Evolutionary conservation across 2,888 invertebrate species (phyloP), one percentile per base, ranked within the genome.

Genomic region (Alloscopus bannaensis): DNA sequence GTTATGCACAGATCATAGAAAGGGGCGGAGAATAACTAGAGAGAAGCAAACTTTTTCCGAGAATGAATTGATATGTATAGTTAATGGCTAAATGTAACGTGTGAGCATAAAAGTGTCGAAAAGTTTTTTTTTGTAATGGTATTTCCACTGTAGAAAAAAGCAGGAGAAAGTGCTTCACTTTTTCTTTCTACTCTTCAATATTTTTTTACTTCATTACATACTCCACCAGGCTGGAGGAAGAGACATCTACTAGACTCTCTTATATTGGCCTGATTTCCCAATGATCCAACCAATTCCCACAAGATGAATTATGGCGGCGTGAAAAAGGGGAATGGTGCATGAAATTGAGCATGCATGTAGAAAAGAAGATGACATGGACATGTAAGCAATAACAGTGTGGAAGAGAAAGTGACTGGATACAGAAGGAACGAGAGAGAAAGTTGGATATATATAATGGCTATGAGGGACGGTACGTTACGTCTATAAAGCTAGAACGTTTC

Each of bases 331-430:
- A 71, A 78, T 78, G 78, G 71, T 78, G 78, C 78, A 69, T 78
- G 78, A 78, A 78, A 78, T 78, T 78, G 78, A 65, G 78, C 77
- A 77, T 77, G 64, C 77, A 77, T 77, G 77, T 77, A 77, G 77
- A 77, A 77, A 77, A 42, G 66, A 77, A 77, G 55, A 78, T 78
- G 78, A 78, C 78, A 78, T 71, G 78, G 59, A 71, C 78, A 71
- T 78, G 69, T 62, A 68, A 62, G 69, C 68, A 69, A 62, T 29
- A 69, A 45, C 45, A 11, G 45, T 45, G 13, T 36, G 36, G 6
- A 36, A 13, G 8, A 36, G 36, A 11, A 18, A 45, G 45, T 4
- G 45, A 45, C n/a, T 16, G 8, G 36, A 6, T 36, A 6, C 13
- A 36, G 45, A 45, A 18, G 3, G 8, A 18, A 18, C 18, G 45